These are phyloP conservation scores for Trichonephila clavipes DNA, from an alignment of 1,140 invertebrate genomes.

Conservation along the genomic window DNA sequence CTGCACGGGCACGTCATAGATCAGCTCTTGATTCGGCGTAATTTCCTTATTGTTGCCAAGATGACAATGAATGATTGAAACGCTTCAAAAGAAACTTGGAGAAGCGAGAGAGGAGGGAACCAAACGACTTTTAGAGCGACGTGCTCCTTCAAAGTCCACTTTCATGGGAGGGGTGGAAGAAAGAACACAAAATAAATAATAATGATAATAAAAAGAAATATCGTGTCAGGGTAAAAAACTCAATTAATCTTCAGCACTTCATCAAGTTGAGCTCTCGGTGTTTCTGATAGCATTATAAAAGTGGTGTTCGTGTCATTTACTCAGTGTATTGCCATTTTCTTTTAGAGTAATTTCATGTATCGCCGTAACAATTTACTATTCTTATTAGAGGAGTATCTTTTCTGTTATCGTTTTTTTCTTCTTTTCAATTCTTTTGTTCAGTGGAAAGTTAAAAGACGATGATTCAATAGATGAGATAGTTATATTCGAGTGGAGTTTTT, in stretches of 20 bases:
- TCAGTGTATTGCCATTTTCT: neutral
- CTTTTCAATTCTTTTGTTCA: neutral
- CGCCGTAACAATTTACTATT: neutral
- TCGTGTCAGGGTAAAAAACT: slow-evolving; percentile 42
- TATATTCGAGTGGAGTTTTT: too few species aligned
- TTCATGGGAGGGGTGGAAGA: neutral
- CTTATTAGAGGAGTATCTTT: neutral
- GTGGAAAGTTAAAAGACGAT: neutral
- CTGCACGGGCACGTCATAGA: slow-evolving; percentile 28
- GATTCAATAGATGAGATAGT: neutral
- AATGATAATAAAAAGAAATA: neutral
- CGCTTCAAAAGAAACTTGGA: neutral
- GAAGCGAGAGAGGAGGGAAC: neutral
- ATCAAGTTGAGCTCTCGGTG: slow-evolving; percentile 50
- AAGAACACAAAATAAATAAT: slow-evolving; percentile 44
- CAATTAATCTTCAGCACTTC: slow-evolving; percentile 75
- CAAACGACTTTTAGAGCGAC: neutral
- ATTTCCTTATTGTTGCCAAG: slow-evolving; percentile 62
- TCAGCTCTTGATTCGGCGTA: slow-evolving; percentile 23
- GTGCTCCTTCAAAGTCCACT: slow-evolving; percentile 18
- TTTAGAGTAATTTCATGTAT: neutral
- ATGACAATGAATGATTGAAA: slow-evolving; percentile 70
- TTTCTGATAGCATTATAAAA: slow-evolving; percentile 67
- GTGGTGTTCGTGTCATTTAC: slow-evolving; percentile 38
- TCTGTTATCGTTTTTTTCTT: neutral